These are phyloP conservation scores for Stichodactyla mertensii DNA, from an alignment of 64 coral and sea anemone genomes.

Conservation along the genomic window DNA sequence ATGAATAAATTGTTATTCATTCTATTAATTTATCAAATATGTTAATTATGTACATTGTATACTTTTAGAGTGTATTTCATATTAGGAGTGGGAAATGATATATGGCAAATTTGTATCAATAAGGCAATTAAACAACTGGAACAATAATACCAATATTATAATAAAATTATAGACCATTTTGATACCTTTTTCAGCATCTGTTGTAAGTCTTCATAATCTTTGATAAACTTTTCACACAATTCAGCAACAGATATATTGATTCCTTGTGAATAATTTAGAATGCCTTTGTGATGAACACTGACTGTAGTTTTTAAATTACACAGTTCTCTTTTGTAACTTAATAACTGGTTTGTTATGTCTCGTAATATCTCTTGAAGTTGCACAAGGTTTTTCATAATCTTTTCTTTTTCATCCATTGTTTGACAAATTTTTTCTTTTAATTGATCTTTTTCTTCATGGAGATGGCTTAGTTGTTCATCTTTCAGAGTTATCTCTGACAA, in stretches of 20 bases:
- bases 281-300: constrained; percentile 28
- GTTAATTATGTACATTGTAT: no score
- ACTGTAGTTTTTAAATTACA: constrained; percentile 42
- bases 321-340: constrained; percentile 37
- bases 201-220: constrained; percentile 15
- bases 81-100: no score
- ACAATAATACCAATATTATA: no score
- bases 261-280: constrained; percentile 19
- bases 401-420: constrained; percentile 5
- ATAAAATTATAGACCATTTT: not conserved
- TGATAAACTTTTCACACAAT: constrained; percentile 32
- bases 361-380: constrained; percentile 38
- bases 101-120: no score
- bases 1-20: no score
- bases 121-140: no score
- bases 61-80: no score
- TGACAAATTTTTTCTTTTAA: not conserved
- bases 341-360: constrained; percentile 21
- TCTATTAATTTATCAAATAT: no score
- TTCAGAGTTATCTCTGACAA: constrained; percentile 48
- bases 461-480: constrained; percentile 27
- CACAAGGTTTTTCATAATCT: constrained; percentile 7
- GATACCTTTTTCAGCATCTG: constrained; percentile 41
- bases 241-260: constrained; percentile 24
- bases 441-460: constrained; percentile 31